Percentiles rank a stretch among this genome's conserved stretches.
These are phyloP conservation scores for Melipona quadrifasciata DNA, from an alignment of 1,140 invertebrate species.

Conservation along the genomic window DNA sequence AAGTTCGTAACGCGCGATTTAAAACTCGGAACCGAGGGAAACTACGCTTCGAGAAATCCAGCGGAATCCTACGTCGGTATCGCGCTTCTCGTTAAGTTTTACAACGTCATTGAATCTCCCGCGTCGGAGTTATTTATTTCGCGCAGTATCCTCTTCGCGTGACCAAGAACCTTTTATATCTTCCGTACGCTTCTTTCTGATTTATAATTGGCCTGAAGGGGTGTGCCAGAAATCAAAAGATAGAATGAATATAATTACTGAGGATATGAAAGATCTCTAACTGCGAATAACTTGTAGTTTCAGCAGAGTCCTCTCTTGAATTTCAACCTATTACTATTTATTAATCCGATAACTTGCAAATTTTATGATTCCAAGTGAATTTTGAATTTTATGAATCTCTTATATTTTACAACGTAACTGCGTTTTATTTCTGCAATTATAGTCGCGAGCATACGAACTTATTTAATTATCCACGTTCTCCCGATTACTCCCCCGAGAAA, in stretches of 20 bases:
- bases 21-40: not conserved
- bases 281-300: no score
- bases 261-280: not conserved
- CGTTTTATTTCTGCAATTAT: not conserved
- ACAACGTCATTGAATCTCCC: not conserved
- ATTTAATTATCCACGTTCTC: not conserved
- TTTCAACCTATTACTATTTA: not conserved
- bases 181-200: not conserved
- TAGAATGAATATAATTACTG: not conserved
- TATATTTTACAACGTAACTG: no score
- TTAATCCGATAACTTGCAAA: no score
- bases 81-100: not conserved
- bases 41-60: not conserved
- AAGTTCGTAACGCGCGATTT: not conserved
- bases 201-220: not conserved
- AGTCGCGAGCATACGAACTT: not conserved
- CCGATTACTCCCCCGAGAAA: not conserved
- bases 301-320: no score
- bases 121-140: not conserved
- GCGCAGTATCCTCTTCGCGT: not conserved
- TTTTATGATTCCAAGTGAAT: no score
- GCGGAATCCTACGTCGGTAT: fast-evolving
- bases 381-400: no score
- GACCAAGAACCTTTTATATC: not conserved
- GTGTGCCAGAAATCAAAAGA: not conserved